Percentiles rank a stretch among this genome's conserved stretches.
Conservation (phyloP, 2,113 vertebrate species). For the Anhinga anhinga region DNA sequence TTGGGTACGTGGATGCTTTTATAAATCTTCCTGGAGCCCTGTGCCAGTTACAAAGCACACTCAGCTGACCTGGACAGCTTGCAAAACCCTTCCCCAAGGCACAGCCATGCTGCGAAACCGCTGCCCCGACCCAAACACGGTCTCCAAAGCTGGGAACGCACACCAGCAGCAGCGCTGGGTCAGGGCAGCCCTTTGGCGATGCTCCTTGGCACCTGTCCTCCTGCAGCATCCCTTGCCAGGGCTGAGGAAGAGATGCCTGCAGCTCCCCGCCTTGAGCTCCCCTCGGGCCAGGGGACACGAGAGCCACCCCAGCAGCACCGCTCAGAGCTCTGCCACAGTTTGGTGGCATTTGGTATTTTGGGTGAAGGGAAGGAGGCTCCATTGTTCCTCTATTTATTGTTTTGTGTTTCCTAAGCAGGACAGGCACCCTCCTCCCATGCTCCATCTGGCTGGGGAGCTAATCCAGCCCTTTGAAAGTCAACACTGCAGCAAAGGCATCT, state of each 20-base stretch:
- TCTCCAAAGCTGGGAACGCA: not conserved
- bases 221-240: not conserved
- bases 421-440: conserved; percentile 1
- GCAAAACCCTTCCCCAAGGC: not conserved
- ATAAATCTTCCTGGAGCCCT: not conserved
- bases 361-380: conserved; percentile 29
- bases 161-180: not conserved
- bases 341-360: not conserved
- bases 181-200: not conserved
- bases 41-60: fast-evolving
- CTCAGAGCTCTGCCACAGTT: not conserved
- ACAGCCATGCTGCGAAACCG: not conserved
- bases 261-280: not conserved
- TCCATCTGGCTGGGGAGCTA: not conserved
- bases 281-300: not conserved
- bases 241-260: not conserved
- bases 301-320: not conserved
- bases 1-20: not conserved
- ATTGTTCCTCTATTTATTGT: conserved; percentile 53
- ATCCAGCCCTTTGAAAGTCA: not conserved
- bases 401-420: not conserved
- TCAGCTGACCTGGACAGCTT: not conserved
- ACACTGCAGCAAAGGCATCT: not conserved
- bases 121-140: not conserved
- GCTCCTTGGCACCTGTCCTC: not conserved